A percentile compares a stretch with the other conserved stretches of the same genome.
phyloP scores from a whole-genome alignment of 2,888 invertebrate species.

The Epiblema foenella region DNA sequence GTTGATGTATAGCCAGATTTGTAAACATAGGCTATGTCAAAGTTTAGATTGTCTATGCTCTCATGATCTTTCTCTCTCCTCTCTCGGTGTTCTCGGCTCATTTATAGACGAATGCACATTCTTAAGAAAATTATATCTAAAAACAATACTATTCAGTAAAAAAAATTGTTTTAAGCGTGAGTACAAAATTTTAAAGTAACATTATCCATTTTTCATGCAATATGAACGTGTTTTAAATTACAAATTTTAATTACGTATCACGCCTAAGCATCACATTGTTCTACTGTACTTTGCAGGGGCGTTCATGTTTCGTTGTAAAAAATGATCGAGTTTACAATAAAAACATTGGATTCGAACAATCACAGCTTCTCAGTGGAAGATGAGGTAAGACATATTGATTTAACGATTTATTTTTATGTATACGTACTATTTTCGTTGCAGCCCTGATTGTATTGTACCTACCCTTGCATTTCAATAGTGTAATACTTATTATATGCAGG shows the following conservation, averaged over 20 bases:
- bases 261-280: constrained; percentile 43
- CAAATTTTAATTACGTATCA: constrained; percentile 28
- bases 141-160: constrained; percentile 39
- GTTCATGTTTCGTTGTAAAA: constrained; percentile 61
- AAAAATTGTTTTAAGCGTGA: constrained; percentile 53
- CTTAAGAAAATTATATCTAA: constrained; percentile 51
- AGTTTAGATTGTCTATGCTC: constrained; percentile 39
- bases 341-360: constrained; percentile 95
- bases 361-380: constrained; percentile 92
- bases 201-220: constrained; percentile 6
- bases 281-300: constrained; percentile 47
- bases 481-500: constrained; percentile 1
- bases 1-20: not conserved
- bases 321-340: constrained; percentile 94
- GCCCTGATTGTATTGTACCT: constrained; percentile 28
- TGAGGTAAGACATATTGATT: constrained; percentile 87
- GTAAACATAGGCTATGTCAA: constrained; percentile 32
- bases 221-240: constrained; percentile 42
- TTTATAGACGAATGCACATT: constrained; percentile 54
- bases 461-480: constrained; percentile 29
- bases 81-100: constrained; percentile 52
- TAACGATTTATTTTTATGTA: constrained; percentile 27
- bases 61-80: constrained; percentile 46
- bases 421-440: constrained; percentile 31
- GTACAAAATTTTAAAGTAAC: constrained; percentile 40